These are phyloP conservation scores for Coelogynopora nodosa DNA, from an alignment of 2,888 invertebrate genomes.

Conservation along the genomic window DNA sequence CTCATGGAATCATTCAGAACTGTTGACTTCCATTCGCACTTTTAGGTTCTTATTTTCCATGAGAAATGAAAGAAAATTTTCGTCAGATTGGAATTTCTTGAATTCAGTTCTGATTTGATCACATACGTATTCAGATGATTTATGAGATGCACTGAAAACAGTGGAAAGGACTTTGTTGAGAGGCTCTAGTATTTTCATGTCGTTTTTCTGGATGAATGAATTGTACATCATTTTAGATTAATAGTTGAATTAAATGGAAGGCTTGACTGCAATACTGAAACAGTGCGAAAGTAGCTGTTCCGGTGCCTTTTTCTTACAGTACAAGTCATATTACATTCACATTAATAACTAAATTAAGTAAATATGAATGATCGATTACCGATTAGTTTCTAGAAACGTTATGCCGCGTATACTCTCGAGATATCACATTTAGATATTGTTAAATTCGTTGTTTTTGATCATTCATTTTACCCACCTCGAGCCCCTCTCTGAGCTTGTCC, in stretches of 20 bases:
- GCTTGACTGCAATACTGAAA: background rate
- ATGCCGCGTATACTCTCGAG: no score
- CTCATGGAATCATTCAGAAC: constrained; percentile 15
- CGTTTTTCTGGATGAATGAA: no score
- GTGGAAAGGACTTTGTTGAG: constrained; percentile 27
- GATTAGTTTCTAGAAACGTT: background rate
- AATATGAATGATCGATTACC: background rate
- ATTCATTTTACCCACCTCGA: constrained; percentile 6
- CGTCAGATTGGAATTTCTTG: constrained; percentile 24
- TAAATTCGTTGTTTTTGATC: no score
- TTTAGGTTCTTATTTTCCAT: constrained; percentile 11
- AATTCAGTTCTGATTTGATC: constrained; percentile 32
- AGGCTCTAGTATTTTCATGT: constrained; percentile 33
- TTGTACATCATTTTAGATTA: no score
- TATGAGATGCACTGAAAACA: constrained; percentile 22
- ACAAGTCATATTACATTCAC: no score
- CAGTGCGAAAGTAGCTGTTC: background rate
- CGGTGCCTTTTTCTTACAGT: no score
- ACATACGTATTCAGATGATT: constrained; percentile 32
- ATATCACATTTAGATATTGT: no score
- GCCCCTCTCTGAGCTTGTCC: constrained; percentile 61
- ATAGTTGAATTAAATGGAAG: no score
- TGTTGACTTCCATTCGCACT: constrained; percentile 26
- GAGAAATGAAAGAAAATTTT: constrained; percentile 34
- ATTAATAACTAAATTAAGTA: no score